Base-by-base conservation (phyloP, 2,888 invertebrate genomes). In the Meiosimyza platycephala region DNA sequence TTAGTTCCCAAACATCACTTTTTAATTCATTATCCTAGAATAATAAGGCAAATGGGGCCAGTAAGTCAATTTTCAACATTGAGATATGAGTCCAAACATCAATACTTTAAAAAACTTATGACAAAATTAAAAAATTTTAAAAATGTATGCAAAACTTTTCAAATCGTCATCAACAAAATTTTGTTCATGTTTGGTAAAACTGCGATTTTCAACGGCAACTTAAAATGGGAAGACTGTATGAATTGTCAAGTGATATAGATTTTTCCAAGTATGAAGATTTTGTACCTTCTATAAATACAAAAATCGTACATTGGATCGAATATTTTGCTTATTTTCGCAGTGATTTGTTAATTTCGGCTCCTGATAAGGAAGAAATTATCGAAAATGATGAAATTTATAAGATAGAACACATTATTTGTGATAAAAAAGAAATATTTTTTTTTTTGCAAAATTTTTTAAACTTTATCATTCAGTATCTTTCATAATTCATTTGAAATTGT, bases 11-110 rank as follows among this genome's bases (percentile, higher is more conserved):
- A 54, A 54, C 54, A 54, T 54, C 54, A 54, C n/a, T 54, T 54
- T 54, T 4, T 54, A 2, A 54, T 54, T 15, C 54, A 54, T 54
- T 54, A 54, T 13, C 54, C 54, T 54, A 54, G 54, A 54, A 54
- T 54, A 54, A 54, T 54, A 1, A n/a, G 4, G n/a, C 54, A 54
- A 54, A 54, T 54, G n/a, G 54, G 54, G 2, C 54, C 54, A 7
- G 54, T n/a, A 54, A 54, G n/a, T 54, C 54, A 54, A 13, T 54
- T 54, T 54, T 54, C 54, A n/a, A 54, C n/a, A 13, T 54, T 54
- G 54, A 9, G 54, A n/a, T 54, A 54, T 54, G n/a, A 54, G n/a
- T 13, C 54, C 11, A 54, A 54, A 18, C 54, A n/a, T n/a, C 54
- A 54, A 4, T 54, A 54, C n/a, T 54, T 54, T n/a, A 54, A 54